Conservation (phyloP, 2,113 vertebrate species). For the Garra rufa region DNA sequence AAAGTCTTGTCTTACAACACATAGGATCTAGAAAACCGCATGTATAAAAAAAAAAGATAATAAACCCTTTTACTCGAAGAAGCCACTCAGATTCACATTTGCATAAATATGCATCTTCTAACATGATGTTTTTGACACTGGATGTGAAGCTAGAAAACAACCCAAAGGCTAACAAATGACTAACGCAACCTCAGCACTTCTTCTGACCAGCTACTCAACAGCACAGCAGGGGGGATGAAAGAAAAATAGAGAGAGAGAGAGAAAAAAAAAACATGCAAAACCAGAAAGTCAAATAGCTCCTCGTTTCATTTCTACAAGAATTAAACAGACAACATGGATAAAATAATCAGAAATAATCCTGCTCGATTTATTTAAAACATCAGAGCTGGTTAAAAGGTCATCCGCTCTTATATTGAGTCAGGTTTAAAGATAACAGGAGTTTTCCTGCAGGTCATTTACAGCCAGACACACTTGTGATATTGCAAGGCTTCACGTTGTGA, state of each 20-base stretch:
- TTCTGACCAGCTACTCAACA: not conserved
- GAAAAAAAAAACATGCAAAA: not conserved
- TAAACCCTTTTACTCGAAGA: not conserved
- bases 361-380: not conserved
- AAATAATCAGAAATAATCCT: not conserved
- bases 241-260: conserved; percentile 1
- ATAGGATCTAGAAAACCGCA: not conserved
- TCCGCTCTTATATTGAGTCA: not conserved
- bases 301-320: not conserved
- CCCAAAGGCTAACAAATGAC: conserved; percentile 4
- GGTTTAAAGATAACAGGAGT: conserved; percentile 21
- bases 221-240: not conserved
- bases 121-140: conserved; percentile 40
- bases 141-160: conserved; percentile 15
- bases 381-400: not conserved
- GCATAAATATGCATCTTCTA: conserved; percentile 44
- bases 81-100: conserved; percentile 9
- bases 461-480: not conserved
- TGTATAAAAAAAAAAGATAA: not conserved
- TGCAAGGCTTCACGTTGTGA: not conserved
- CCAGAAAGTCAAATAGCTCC: not conserved
- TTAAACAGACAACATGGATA: not conserved
- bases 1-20: not conserved
- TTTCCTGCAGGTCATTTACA: conserved; percentile 3
- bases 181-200: conserved; percentile 10